Base-by-base conservation (phyloP, 2,888 invertebrate genomes). In the Actias luna region DNA sequence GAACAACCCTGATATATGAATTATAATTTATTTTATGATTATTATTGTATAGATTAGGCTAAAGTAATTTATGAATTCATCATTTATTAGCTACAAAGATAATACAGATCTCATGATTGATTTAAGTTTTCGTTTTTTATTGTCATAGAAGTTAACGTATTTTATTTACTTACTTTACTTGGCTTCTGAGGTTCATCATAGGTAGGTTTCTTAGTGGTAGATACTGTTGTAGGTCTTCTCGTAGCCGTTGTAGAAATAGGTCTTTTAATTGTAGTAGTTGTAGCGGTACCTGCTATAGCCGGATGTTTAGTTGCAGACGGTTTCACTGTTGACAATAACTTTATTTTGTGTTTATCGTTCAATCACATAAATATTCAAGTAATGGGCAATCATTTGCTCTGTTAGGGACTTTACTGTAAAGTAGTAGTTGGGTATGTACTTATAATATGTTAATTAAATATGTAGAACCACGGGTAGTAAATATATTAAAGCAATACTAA, bases 1-100 rank as follows among this genome's bases (percentile, higher is more conserved):
- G 88, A 86, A 78, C 97, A 97, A 4, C 79, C 80, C 93, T 93
- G 39, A n/a, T 1, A 58, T 27, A 35, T 70, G 1, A 67, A 67
- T 33, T 42, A 35, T 36, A 16, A 39, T 0, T 8, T 0, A 33
- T 22, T 27, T 31, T 31, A 18, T 46, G 16, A 46, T 7, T 31
- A n/a, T 31, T 46, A 5, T 50, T 29, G 18, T 16, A 8, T 36
- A n/a, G n/a, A n/a, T n/a, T n/a, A n/a, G n/a, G n/a, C n/a, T n/a
- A n/a, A n/a, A n/a, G n/a, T n/a, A 36, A 16, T 36, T 36, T 36
- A 12, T 36, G 12, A 36, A 36, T 16, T 36, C 16, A 36, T 14
- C 36, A 36, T 36, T 36, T 16, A 36, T 16, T 36, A 36, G 36
- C 7, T 42, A 18, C 18, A 42, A 18, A 7, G 7, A 42, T 18